phyloP scores from a whole-genome alignment of 2,113 vertebrate species.

The Eulemur rufifrons region DNA sequence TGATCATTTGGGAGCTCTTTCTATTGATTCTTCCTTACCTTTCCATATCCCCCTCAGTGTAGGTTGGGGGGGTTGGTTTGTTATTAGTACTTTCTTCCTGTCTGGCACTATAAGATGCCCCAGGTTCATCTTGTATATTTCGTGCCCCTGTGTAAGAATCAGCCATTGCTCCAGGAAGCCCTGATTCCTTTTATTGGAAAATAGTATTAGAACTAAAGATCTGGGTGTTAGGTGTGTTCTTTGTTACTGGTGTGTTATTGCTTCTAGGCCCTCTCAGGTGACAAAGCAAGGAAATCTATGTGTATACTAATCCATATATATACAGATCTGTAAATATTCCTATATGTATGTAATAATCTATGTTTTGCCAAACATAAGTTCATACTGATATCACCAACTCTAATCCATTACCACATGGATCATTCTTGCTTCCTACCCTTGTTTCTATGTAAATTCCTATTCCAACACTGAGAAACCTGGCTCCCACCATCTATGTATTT shows the following conservation, averaged over 20 bases:
- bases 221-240: not conserved
- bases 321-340: not conserved
- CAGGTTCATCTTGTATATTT: not conserved
- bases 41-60: not conserved
- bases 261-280: not conserved
- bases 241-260: not conserved
- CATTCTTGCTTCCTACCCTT: not conserved
- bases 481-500: not conserved
- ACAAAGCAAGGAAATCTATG: not conserved
- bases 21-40: not conserved
- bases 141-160: not conserved
- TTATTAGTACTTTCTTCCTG: not conserved
- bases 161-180: not conserved
- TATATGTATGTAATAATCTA: not conserved
- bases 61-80: not conserved
- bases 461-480: not conserved
- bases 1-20: not conserved
- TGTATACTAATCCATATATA: not conserved
- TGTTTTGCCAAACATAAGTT: not conserved
- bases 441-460: not conserved
- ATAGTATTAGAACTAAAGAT: not conserved
- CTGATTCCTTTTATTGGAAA: not conserved
- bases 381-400: not conserved
- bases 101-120: not conserved
- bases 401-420: not conserved